Conservation (phyloP, 2,888 invertebrate genomes). For the Bembecia ichneumoniformis region DNA sequence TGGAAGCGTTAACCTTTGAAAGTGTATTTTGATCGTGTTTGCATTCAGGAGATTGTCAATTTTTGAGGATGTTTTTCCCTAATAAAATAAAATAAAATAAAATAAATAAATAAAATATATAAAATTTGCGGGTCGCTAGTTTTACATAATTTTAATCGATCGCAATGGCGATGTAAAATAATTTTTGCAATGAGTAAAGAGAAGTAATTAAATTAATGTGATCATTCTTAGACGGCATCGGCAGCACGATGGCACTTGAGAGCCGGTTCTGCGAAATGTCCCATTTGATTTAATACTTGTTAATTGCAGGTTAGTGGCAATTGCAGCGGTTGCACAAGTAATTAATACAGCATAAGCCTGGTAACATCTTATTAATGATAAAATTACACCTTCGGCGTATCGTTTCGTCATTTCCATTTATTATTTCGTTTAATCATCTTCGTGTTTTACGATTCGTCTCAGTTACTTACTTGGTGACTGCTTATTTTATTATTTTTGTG, state of each 20-base stretch:
- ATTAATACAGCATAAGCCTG: not conserved
- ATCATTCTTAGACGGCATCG: not conserved
- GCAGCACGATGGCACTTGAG: not conserved
- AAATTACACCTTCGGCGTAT: not conserved
- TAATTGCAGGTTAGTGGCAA: not conserved
- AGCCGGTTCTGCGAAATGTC: not conserved
- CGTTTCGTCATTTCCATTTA: not conserved
- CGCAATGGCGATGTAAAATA: too few relatives aligned
- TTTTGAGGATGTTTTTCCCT: too few relatives aligned
- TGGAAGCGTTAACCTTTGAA: too few relatives aligned
- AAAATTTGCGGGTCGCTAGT: too few relatives aligned
- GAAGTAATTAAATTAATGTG: not conserved
- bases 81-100: too few relatives aligned
- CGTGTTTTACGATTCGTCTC: too few relatives aligned
- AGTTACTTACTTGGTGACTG: too few relatives aligned
- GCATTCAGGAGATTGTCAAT: too few relatives aligned
- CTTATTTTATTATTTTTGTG: not conserved
- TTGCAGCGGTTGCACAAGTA: not conserved
- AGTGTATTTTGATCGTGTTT: too few relatives aligned
- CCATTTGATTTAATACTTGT: not conserved
- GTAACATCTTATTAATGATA: constrained; percentile 1
- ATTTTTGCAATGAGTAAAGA: not conserved
- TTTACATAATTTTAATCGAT: too few relatives aligned
- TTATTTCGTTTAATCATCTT: too few relatives aligned
- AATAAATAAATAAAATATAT: too few relatives aligned